Evolutionary conservation across 2,113 vertebrate species (phyloP).

Genomic region (Xiphorhynchus elegans): DNA sequence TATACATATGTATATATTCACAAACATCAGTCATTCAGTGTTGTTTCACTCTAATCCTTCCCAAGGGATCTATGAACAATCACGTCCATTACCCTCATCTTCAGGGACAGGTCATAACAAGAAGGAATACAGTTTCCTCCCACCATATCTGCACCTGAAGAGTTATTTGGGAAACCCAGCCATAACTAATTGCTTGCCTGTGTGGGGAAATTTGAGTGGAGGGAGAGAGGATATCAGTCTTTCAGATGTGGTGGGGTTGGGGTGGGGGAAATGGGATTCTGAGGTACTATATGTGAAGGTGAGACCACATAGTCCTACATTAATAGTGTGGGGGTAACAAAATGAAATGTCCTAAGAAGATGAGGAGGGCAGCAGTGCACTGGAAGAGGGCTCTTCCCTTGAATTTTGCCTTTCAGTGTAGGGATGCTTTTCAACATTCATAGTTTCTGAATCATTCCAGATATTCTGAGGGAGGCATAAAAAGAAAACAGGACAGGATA

Average conservation of each 20-base stretch:
- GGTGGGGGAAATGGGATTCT: background rate
- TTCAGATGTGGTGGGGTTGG: background rate
- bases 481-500: background rate
- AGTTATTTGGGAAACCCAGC: background rate
- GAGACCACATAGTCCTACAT: background rate
- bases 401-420: background rate
- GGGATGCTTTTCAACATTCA: background rate
- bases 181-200: background rate
- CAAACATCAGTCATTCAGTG: background rate
- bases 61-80: background rate
- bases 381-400: background rate
- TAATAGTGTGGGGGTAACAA: too few species aligned
- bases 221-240: background rate
- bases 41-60: background rate
- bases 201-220: background rate
- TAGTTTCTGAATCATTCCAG: background rate
- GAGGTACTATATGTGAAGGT: background rate
- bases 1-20: background rate
- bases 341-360: background rate
- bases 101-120: background rate
- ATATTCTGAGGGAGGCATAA: background rate
- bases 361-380: rapidly evolving
- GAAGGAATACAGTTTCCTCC: background rate
- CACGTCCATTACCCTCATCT: background rate
- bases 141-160: background rate